These are phyloP conservation scores for Cheumatopsyche charites DNA, from an alignment of 1,140 invertebrate species.

Conservation along the genomic window DNA sequence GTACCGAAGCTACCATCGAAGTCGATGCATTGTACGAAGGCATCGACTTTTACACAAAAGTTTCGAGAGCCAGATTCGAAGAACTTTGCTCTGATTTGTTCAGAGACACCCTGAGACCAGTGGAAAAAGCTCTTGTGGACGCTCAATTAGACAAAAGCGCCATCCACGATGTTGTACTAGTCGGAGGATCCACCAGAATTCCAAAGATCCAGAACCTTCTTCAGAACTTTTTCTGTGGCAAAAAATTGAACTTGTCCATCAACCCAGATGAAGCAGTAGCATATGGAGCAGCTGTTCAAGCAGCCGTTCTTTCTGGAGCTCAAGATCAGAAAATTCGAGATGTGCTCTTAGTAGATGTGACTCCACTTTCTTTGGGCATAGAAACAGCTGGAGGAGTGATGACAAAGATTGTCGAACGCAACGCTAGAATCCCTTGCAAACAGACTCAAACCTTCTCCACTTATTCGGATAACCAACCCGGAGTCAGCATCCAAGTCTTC, in stretches of 20 bases:
- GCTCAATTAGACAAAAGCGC: slow-evolving; percentile 91
- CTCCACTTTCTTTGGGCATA: slow-evolving; percentile 93
- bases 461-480: slow-evolving; percentile 95
- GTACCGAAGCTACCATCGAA: no score
- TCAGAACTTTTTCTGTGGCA: slow-evolving; percentile 96
- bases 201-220: slow-evolving; percentile 96
- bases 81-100: slow-evolving; percentile 94
- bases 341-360: slow-evolving; percentile 94
- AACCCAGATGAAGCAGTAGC: slow-evolving; percentile 95
- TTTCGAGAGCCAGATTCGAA: slow-evolving; percentile 93
- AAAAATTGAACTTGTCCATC: slow-evolving; percentile 95
- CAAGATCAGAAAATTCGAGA: slow-evolving; percentile 86
- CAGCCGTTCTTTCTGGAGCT: slow-evolving; percentile 93
- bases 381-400: slow-evolving; percentile 97
- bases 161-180: slow-evolving; percentile 95
- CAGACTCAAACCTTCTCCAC: slow-evolving; percentile 96
- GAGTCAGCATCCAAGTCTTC: slow-evolving; percentile 87
- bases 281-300: slow-evolving; percentile 88
- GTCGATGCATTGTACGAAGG: no score
- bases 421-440: slow-evolving; percentile 95
- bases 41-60: slow-evolving; percentile 66
- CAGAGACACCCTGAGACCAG: slow-evolving; percentile 89
- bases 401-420: slow-evolving; percentile 93
- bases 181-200: slow-evolving; percentile 97
- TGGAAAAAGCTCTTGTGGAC: slow-evolving; percentile 93